phyloP scores from a whole-genome alignment of 2,888 invertebrate species.

The Caenorhabditis becei region DNA sequence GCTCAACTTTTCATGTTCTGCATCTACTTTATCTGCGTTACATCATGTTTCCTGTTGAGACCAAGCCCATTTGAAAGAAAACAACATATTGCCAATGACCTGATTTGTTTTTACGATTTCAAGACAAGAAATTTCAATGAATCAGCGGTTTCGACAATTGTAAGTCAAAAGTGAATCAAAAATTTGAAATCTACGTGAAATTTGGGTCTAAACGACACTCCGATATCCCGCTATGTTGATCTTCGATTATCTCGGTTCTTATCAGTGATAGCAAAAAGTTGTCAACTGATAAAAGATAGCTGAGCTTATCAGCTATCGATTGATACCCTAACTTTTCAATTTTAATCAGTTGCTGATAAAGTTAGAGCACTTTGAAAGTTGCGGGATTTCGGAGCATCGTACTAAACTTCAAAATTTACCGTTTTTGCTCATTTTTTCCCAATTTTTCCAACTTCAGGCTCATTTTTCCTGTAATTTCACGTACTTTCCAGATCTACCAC shows the following conservation, averaged over 20 bases:
- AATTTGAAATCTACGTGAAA: background rate
- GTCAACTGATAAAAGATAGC: too few species aligned
- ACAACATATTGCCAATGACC: constrained; percentile 45
- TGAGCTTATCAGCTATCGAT: too few species aligned
- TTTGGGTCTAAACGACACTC: too few species aligned
- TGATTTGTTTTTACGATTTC: constrained; percentile 56
- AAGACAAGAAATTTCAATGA: constrained; percentile 40
- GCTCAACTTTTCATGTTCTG: constrained; percentile 91
- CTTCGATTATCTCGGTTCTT: background rate
- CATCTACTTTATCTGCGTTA: constrained; percentile 91
- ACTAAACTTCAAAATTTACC: too few species aligned
- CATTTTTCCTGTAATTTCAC: background rate
- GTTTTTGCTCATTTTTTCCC: too few species aligned
- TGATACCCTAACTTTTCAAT: too few species aligned
- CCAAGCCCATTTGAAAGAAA: constrained; percentile 85
- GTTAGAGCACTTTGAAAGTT: too few species aligned
- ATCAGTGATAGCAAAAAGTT: too few species aligned
- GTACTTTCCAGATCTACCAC: constrained; percentile 73
- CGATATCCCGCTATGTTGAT: background rate
- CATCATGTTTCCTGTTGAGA: constrained; percentile 91
- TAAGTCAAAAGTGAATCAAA: constrained; percentile 2
- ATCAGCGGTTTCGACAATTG: constrained; percentile 46
- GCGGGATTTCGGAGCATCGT: too few species aligned
- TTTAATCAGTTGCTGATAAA: too few species aligned
- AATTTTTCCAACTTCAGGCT: too few species aligned